These are phyloP conservation scores for Solea solea DNA, from an alignment of 2,113 vertebrate species.

Conservation along the genomic window DNA sequence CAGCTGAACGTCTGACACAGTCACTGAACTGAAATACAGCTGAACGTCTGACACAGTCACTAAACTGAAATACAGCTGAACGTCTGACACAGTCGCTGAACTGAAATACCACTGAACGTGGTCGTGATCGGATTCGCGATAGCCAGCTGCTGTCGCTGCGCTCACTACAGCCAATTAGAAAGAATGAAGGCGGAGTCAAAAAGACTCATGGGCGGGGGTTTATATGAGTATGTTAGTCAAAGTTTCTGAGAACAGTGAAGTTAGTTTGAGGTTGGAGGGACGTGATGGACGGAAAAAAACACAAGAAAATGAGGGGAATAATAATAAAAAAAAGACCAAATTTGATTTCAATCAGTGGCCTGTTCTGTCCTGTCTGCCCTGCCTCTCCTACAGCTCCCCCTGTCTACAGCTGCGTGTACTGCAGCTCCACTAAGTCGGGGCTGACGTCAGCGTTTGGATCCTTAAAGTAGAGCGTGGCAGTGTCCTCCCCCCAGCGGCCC, in stretches of 20 bases:
- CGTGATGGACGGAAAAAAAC: slow-evolving; percentile 4
- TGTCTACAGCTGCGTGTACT: slow-evolving; percentile 83
- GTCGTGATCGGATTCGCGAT: no score
- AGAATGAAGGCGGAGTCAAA: no score
- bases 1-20: no score
- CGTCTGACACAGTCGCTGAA: no score
- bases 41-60: no score
- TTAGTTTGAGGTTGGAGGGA: slow-evolving; percentile 10
- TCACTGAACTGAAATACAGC: no score
- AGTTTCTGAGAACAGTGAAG: background rate
- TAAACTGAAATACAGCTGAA: no score
- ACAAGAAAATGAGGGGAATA: background rate
- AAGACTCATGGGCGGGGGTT: no score
- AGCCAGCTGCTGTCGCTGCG: no score
- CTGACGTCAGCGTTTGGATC: slow-evolving; percentile 79
- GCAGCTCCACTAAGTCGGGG: slow-evolving; percentile 83
- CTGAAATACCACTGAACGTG: no score
- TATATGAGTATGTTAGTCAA: background rate
- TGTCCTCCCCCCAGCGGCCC: slow-evolving; percentile 79
- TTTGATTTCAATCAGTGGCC: slow-evolving; percentile 77
- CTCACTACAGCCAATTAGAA: no score
- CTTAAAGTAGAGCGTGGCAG: slow-evolving; percentile 86
- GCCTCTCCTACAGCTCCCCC: slow-evolving; percentile 14
- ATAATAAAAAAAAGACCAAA: slow-evolving; percentile 65
- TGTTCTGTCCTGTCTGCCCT: slow-evolving; percentile 9